These are phyloP conservation scores for Parelbella ahira DNA, from an alignment of 2,888 invertebrate species.

Conservation along the genomic window DNA sequence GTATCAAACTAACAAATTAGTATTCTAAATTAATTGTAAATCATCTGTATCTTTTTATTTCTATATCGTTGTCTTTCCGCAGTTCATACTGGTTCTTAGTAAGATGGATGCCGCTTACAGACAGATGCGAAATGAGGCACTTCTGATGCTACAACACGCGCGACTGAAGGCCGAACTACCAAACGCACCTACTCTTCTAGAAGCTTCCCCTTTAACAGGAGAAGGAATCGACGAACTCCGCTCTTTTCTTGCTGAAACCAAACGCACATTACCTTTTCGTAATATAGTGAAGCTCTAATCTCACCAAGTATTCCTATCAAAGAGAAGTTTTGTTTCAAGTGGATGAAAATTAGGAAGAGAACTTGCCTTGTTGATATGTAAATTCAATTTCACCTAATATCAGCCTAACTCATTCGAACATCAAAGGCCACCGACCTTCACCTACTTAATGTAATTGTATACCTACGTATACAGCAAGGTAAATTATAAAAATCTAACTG, in stretches of 20 bases:
- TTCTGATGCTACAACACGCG: conserved; percentile 89
- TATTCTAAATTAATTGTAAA: too few relatives aligned
- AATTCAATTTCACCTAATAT: conserved; percentile 13
- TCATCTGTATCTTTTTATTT: too few relatives aligned
- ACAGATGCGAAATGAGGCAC: conserved; percentile 92
- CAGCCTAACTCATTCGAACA: conserved; percentile 9
- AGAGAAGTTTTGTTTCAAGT: conserved; percentile 2
- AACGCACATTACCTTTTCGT: conserved; percentile 29
- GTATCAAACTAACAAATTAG: too few relatives aligned
- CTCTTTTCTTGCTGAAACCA: conserved; percentile 45
- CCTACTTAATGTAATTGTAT: conserved; percentile 20
- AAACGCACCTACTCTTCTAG: conserved; percentile 84
- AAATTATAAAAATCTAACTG: conserved; percentile 24
- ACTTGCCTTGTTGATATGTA: not conserved
- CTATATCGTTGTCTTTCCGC: conserved; percentile 22
- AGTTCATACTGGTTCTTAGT: conserved; percentile 86
- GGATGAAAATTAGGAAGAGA: not conserved
- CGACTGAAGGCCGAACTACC: conserved; percentile 85
- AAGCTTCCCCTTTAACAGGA: conserved; percentile 87
- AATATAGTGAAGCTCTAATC: conserved; percentile 14
- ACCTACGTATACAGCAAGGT: conserved; percentile 19
- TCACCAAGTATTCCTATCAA: too few relatives aligned
- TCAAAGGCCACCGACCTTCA: conserved; percentile 11
- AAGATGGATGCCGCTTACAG: conserved; percentile 94
- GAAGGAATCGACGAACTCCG: conserved; percentile 85